Evolutionary conservation across 2,113 vertebrate species (phyloP).

Genomic region (cattle (Bos taurus)): ARS-UCD2.0 NC_037330.1:49022501-49023000

Average conservation of each 20-base stretch:
- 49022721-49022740: slow-evolving; percentile 80
- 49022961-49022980: not conserved
- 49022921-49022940: not conserved
- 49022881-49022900: no score
- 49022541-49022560: not conserved
- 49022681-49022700: slow-evolving; percentile 93
- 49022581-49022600: not conserved
- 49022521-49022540: not conserved
- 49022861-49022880: not conserved
- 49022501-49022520: not conserved
- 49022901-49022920: no score
- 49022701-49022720: slow-evolving; percentile 93
- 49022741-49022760: slow-evolving; percentile 50
- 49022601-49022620: slow-evolving; percentile 17
- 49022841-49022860: not conserved
- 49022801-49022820: slow-evolving; percentile 44
- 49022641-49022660: slow-evolving; percentile 99
- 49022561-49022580: not conserved
- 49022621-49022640: slow-evolving; percentile 92
- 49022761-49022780: slow-evolving; percentile 41
- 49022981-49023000: not conserved
- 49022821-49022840: not conserved
- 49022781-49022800: not conserved
- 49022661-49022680: slow-evolving; percentile 99
- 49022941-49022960: not conserved